Conservation (phyloP, 2,888 invertebrate species). For the Catocala fraxini region DNA sequence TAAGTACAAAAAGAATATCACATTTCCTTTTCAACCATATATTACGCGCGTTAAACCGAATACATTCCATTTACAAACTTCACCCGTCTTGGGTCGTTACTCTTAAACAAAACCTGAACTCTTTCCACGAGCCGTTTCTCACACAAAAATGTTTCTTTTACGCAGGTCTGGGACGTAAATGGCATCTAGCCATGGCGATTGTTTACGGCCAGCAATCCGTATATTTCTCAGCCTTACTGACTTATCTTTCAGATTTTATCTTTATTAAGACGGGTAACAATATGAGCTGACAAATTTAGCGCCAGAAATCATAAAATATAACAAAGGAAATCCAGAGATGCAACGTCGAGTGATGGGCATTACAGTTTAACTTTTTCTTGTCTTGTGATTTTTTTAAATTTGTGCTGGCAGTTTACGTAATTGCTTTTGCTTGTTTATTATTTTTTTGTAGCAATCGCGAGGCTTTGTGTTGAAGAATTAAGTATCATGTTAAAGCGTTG, state of each 20-base stretch:
- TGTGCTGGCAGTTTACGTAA: constrained; percentile 1
- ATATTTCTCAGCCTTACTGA: constrained; percentile 35
- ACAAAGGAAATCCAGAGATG: constrained; percentile 21
- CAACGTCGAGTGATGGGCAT: constrained; percentile 11
- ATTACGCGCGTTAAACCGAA: neutral
- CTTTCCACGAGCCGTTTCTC: constrained; percentile 23
- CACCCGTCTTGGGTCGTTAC: constrained; percentile 12
- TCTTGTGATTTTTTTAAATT: constrained; percentile 1
- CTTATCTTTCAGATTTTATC: constrained; percentile 49
- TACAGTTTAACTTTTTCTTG: constrained; percentile 16
- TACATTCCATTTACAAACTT: neutral
- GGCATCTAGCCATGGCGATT: constrained; percentile 24
- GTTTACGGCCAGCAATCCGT: constrained; percentile 43
- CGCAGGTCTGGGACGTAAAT: constrained; percentile 43
- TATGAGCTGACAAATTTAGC: constrained; percentile 39
- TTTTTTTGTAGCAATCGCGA: neutral
- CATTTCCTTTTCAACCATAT: too few species aligned
- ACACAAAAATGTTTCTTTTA: constrained; percentile 32
- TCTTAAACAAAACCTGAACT: constrained; percentile 22
- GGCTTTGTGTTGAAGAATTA: neutral
- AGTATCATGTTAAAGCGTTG: too few species aligned
- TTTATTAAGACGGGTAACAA: constrained; percentile 40
- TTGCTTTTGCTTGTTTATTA: constrained; percentile 19
- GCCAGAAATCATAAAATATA: constrained; percentile 21
- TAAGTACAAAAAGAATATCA: too few species aligned